Base-by-base conservation (phyloP, 2,113 vertebrate genomes). In the Sinocyclocheilus grahami region DNA sequence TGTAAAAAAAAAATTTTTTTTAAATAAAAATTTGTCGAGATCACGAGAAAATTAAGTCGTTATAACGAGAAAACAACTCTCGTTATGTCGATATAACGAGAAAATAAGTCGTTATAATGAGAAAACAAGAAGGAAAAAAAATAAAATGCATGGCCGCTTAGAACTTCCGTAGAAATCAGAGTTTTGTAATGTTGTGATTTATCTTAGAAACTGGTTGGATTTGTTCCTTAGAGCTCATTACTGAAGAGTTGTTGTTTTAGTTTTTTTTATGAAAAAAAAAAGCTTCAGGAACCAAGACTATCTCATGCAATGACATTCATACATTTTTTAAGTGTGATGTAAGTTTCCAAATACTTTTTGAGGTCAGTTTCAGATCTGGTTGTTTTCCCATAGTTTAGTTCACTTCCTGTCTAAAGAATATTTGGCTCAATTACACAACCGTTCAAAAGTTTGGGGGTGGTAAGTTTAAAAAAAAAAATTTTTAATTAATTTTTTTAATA, bases 381-480 rank as follows among this genome's bases (percentile, higher is more conserved):
- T 18, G 4, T 94, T 85, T 80, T 46, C 20, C 58, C 58, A 80
- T 80, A 42, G 3, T 85, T 78, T 37, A 78, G n/a, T 81, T 81
- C 5, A 14, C 33, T 42, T 46, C 37, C 58, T 63, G n/a, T 81
- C 37, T 37, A 46, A 27, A 24, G 5, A 81, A 81, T 81, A 14
- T 65, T 79, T 46, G 78, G 58, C 37, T 27, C 37, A 39, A 12
- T 24, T 76, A 7, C 11, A 48, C 72, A 51, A 22, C 18, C 9
- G 22, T 48, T 75, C 5, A 75, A 74, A 74, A 12, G 37, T 51
- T 12, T 46, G 42, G 42, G n/a, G n/a, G n/a, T n/a, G n/a, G n/a
- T n/a, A n/a, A n/a, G n/a, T n/a, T n/a, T n/a, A n/a, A n/a, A n/a
- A n/a, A n/a, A n/a, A n/a, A n/a, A n/a, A n/a, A n/a, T n/a, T n/a